A percentile compares a stretch with the other conserved stretches of the same genome.
These are phyloP conservation scores for Notamacropus eugenii DNA, from an alignment of 2,797 vertebrate species.

Conservation along the genomic window DNA sequence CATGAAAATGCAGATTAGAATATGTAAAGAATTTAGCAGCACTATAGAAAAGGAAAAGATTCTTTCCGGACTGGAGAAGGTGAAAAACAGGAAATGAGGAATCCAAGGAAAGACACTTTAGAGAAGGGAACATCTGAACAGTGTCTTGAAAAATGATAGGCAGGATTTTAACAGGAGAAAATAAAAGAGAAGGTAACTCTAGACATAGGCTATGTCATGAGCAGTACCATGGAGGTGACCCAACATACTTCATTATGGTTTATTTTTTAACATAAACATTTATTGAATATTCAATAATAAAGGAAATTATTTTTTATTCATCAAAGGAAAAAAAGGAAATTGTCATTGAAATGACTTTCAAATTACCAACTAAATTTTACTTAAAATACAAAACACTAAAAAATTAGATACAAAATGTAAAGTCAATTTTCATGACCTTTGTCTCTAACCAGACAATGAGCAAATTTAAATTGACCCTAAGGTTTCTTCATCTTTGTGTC, in stretches of 20 bases:
- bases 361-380: neutral
- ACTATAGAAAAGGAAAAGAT: neutral
- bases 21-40: neutral
- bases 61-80: neutral
- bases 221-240: neutral
- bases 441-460: neutral
- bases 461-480: neutral
- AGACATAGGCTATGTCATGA: neutral
- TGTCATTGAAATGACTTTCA: neutral
- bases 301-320: neutral
- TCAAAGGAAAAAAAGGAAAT: neutral
- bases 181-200: neutral
- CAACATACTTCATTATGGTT: neutral
- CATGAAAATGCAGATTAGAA: neutral
- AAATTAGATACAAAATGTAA: neutral
- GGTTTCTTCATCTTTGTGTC: neutral
- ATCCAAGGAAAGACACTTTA: neutral
- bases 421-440: neutral
- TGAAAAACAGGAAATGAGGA: neutral
- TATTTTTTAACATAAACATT: neutral
- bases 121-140: neutral
- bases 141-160: neutral
- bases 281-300: neutral
- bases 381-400: neutral
- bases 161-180: neutral